Base-by-base conservation (phyloP, 1,140 invertebrate species). In the Coptotermes formosanus region DNA sequence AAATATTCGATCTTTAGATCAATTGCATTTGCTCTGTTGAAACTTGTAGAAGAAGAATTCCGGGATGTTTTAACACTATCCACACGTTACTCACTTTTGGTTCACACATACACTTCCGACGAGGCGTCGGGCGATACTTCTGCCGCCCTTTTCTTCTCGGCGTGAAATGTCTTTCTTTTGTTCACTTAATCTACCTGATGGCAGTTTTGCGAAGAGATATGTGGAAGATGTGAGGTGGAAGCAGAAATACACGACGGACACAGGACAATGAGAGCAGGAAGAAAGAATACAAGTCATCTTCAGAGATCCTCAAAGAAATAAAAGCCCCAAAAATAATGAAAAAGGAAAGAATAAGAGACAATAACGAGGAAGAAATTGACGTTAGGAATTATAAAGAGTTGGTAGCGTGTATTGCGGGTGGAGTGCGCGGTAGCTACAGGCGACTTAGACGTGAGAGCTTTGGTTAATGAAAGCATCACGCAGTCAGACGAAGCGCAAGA, bases 151-250 rank as follows among this genome's bases (percentile, higher is more conserved):
- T 55, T 19, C 52, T 9, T 21, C 52, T 55, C 19, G 52, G 52
- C 52, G 52, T 16, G 19, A 55, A 55, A 55, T 55, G 52, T 55
- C 52, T 55, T 55, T 55, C 52, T 21, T 55, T 55, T 55, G 52
- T 55, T 55, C 64, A 75, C 64, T 30, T 75, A 75, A 75, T 75
- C 64, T 75, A 75, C 64, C 64, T 75, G 64, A 75, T 75, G 64
- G 64, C 64, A 75, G 64, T n/a, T 75, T 25, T 75, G 25, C 30
- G 64, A 14, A 75, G 64, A 75, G n/a, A 75, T 75, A 75, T 75
- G 64, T 75, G n/a, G 64, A 25, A 7, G 8, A 30, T 75, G 64
- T 75, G 64, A n/a, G 6, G 6, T 12, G 64, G n/a, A 75, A 75
- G 64, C 64, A 75, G 64, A 75, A 30, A 3, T 75, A 25, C n/a